Base-by-base conservation (phyloP, 2,797 vertebrate species). In the Myiothlypis coronata region DNA sequence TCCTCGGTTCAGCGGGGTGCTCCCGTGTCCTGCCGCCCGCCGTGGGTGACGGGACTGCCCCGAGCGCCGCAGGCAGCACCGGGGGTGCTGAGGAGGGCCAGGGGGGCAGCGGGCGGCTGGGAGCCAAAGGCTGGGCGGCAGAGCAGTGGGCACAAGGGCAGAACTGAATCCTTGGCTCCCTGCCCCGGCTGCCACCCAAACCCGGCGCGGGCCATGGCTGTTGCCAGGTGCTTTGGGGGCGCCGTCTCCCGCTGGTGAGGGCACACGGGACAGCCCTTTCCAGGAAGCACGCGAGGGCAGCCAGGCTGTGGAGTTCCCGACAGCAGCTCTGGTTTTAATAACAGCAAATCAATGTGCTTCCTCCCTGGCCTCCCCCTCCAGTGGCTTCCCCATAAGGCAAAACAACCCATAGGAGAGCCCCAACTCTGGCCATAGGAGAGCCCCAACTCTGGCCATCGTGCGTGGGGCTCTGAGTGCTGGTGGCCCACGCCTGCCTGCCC, bases 241-340 rank as follows among this genome's bases (percentile, higher is more conserved):
- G 65, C 82, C 2, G 7, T 89, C 16, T 93, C 72, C 77, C 8
- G 0, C 64, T 2, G 3, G 47, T 4, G 46, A 75, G 81, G 86
- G 83, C 46, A 46, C 2, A 5, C 11, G 39, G 90, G 91, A 93
- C 87, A 32, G 91, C 93, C 91, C 93, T 81, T 98, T 98, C 98
- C 97, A 93, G 98, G 90, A 98, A 98, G 87, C 60, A 9, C 3
- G 32, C 5, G 4, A 91, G 78, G 92, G 95, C 95, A 97, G 96
- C 90, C 95, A 93, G 94, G 76, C 95, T 94, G 86, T 55, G 50
- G 90, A 92, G 94, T 98, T 98, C 98, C 97, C 97, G 97, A 98
- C 97, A 98, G 91, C 96, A 69, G 47, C 94, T 95, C 95, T 96
- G 96, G 84, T 94, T 96, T 96, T 96, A 97, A 95, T 97, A 97